A percentile compares a stretch with the other conserved stretches of the same genome.
Evolutionary conservation across 2,113 vertebrate species (phyloP).

Genomic region (Phainopepla nitens): DNA sequence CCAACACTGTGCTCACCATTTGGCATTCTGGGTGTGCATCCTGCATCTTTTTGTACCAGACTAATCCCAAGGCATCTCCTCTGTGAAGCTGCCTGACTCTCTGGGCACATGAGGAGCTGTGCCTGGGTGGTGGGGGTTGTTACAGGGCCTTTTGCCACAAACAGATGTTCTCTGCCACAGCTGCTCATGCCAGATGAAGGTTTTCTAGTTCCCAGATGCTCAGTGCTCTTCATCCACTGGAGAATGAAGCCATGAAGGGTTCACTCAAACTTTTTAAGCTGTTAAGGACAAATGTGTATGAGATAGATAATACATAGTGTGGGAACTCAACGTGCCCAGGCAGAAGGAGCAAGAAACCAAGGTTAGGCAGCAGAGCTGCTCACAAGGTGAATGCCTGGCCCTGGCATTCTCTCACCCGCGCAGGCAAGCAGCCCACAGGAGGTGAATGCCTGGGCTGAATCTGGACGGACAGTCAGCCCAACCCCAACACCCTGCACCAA

Average conservation of each 20-base stretch:
- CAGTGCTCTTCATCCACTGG: rapidly evolving
- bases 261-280: neutral
- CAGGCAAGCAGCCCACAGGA: rapidly evolving
- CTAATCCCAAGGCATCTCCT: neutral
- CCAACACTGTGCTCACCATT: rapidly evolving
- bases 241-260: neutral
- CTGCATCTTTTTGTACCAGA: neutral
- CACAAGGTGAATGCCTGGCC: neutral
- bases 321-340: neutral
- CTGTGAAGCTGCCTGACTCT: neutral
- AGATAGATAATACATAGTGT: neutral
- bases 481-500: neutral
- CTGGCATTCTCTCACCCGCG: rapidly evolving
- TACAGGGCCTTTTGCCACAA: neutral
- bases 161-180: neutral
- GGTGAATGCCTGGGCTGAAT: neutral
- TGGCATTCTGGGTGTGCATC: neutral
- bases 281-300: neutral
- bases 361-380: neutral
- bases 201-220: neutral
- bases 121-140: neutral
- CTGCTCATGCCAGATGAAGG: neutral
- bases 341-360: neutral
- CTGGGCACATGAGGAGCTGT: neutral
- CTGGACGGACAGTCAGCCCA: neutral